Evolutionary conservation across 2,888 invertebrate genomes (phyloP).

Genomic region (Ophraella communa): DNA sequence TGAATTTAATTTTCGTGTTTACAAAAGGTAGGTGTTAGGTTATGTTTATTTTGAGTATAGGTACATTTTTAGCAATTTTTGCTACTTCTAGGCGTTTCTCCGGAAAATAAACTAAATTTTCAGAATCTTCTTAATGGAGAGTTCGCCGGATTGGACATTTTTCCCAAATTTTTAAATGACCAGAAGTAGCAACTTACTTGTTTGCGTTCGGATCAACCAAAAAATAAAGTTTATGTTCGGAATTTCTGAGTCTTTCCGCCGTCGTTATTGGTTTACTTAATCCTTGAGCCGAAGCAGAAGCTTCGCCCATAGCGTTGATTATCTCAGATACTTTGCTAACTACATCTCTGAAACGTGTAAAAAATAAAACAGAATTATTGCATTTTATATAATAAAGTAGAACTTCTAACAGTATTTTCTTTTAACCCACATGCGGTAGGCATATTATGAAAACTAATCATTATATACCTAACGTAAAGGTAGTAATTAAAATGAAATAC

Average conservation of each 20-base stretch:
- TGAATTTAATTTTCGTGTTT: no score
- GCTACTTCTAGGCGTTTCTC: no score
- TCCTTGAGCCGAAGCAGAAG: conserved; percentile 77
- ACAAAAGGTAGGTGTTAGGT: no score
- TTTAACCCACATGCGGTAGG: no score
- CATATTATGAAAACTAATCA: neutral
- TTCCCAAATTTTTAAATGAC: neutral
- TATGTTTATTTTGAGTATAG: no score
- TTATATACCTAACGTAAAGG: no score
- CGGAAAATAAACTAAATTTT: no score
- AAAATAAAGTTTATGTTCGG: conserved; percentile 65
- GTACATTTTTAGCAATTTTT: no score
- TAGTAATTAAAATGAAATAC: neutral
- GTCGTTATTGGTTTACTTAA: conserved; percentile 77
- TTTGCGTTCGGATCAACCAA: conserved; percentile 63
- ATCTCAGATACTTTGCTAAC: conserved; percentile 68
- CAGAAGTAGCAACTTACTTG: conserved; percentile 63
- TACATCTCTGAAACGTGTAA: conserved; percentile 66
- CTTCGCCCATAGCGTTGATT: conserved; percentile 74
- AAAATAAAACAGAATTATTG: neutral
- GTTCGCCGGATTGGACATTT: no score
- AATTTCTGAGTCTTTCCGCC: conserved; percentile 69
- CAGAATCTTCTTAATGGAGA: no score
- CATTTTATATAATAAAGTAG: neutral
- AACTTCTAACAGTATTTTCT: no score